These are phyloP conservation scores for Tinea semifulvella DNA, from an alignment of 2,888 invertebrate genomes.

Conservation along the genomic window DNA sequence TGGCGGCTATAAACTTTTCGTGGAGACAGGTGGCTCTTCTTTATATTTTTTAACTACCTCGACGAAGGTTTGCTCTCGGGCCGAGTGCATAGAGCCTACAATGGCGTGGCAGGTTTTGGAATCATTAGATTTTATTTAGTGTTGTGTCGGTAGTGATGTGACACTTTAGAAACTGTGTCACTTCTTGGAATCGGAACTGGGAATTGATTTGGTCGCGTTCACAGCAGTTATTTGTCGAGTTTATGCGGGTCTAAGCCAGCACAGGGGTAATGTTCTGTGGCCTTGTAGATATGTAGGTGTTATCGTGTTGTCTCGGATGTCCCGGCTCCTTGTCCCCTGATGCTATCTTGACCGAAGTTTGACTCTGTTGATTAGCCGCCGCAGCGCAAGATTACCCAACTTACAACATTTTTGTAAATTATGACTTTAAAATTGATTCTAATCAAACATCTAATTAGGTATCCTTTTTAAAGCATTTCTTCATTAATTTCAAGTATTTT, in stretches of 20 bases:
- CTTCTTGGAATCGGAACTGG: constrained; percentile 62
- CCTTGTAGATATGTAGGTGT: constrained; percentile 20
- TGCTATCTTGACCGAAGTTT: constrained; percentile 56
- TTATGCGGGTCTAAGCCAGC: constrained; percentile 38
- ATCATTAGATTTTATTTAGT: constrained; percentile 60
- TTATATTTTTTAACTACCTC: constrained; percentile 57
- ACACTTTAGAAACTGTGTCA: constrained; percentile 65
- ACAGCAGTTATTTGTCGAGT: constrained; percentile 58
- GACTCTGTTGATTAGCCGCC: constrained; percentile 30
- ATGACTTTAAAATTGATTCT: not conserved
- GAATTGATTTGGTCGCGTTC: constrained; percentile 61
- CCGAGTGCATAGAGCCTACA: constrained; percentile 45
- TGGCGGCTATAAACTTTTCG: constrained; percentile 63
- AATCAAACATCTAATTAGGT: constrained; percentile 6
- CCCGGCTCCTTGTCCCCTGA: constrained; percentile 51
- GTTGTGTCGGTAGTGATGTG: constrained; percentile 63
- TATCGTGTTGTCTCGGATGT: constrained; percentile 44
- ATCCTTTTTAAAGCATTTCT: constrained; percentile 9
- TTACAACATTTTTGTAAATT: constrained; percentile 10
- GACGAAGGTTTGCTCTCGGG: constrained; percentile 35
- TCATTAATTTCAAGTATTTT: constrained; percentile 3
- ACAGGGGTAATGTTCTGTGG: constrained; percentile 11
- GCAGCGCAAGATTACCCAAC: constrained; percentile 2
- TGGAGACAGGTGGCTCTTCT: constrained; percentile 66
- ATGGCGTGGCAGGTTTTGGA: constrained; percentile 36